Evolutionary conservation across 2,888 invertebrate genomes (phyloP), one percentile per base, ranked within the genome.

Genomic region (Mactromeris polynyma): DNA sequence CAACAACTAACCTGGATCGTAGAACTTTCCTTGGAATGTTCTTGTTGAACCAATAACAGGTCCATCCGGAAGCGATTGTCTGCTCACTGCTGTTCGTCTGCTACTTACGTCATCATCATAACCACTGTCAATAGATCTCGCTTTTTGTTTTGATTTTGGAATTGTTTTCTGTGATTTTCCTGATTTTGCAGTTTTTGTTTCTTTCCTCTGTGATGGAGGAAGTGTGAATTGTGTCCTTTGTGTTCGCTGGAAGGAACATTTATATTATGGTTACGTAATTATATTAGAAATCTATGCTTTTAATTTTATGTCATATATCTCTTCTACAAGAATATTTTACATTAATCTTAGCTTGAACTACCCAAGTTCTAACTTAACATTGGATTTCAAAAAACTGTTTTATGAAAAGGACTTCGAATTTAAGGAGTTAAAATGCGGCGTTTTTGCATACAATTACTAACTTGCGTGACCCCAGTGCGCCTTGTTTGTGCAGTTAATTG

Each of bases 21-120:
- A 91, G 80, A 86, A 89, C 77, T 85, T 91, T 31, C 91, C 91
- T 80, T 91, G 91, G 78, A 89, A 91, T 26, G 84, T 89, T 64
- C 91, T 89, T 1, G 84, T 38, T 51, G 86, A 81, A 21, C 85
- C 82, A 51, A 91, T 88, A 4, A 89, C 88, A 17, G 89, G 91
- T 36, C 91, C 91, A 3, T 40, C 79, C 19, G 91, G 91, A 79
- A 91, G 88, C 51, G 91, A 89, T 77, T 91, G 91, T 85, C 91
- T 46, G 51, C 91, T 91, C 6, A n/a, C 87, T 9, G 54, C 58
- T 31, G 86, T 83, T 26, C 85, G 81, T 51, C 85, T 46, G 80
- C 89, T 86, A n/a, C n/a, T 58, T 9, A 69, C 58, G 17, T 86
- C 89, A 38, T 87, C 82, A 64, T 86, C 83, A 54, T 88, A 85